phyloP scores from a whole-genome alignment of 1,140 invertebrate species.

The Saccostrea echinata region DNA sequence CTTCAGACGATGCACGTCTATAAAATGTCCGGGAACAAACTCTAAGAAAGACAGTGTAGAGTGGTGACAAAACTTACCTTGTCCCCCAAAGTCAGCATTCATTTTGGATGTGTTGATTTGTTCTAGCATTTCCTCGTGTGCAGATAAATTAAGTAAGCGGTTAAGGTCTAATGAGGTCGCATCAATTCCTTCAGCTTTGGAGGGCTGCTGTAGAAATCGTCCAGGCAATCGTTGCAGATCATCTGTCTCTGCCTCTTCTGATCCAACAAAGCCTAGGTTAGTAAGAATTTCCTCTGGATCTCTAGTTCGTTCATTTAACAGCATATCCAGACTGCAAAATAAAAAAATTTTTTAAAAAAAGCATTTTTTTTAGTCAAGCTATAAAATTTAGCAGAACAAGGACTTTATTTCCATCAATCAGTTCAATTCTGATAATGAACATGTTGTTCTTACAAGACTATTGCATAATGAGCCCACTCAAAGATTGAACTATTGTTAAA shows the following conservation, averaged over 20 bases:
- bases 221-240: slow-evolving; percentile 58
- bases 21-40: slow-evolving; percentile 52
- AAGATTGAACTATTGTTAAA: too few species aligned
- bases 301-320: slow-evolving; percentile 60
- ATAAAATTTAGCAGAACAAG: not conserved
- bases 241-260: not conserved
- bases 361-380: not conserved
- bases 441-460: not conserved
- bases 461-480: not conserved
- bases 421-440: not conserved
- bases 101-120: slow-evolving; percentile 15
- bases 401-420: not conserved
- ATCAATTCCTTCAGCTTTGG: slow-evolving; percentile 41
- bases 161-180: slow-evolving; percentile 35
- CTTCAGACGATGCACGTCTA: slow-evolving; percentile 7
- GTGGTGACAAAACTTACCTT: slow-evolving; percentile 51
- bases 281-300: slow-evolving; percentile 63
- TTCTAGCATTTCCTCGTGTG: slow-evolving; percentile 37
- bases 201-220: slow-evolving; percentile 55
- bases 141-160: slow-evolving; percentile 41
- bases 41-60: slow-evolving; percentile 37
- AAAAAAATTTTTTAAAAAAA: not conserved
- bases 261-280: slow-evolving; percentile 60
- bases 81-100: slow-evolving; percentile 21
- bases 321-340: slow-evolving; percentile 64